Conservation (phyloP, 2,113 vertebrate genomes). For the Pica pica region DNA sequence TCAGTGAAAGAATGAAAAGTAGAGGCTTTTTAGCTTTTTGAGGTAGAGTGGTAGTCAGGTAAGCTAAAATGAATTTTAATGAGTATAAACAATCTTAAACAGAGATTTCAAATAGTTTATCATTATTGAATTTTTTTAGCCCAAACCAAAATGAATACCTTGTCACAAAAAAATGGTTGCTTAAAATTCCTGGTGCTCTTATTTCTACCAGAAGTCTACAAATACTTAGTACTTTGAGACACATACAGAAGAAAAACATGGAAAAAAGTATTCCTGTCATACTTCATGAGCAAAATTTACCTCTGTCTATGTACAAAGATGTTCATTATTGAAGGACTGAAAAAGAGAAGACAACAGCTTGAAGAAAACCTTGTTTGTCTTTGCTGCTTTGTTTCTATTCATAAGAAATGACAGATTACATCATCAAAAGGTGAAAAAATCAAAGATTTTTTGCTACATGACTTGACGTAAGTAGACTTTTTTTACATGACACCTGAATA, state of each 20-base stretch:
- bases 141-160: neutral
- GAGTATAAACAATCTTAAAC: neutral
- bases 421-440: neutral
- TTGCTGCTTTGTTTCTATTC: neutral
- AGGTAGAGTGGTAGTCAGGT: neutral
- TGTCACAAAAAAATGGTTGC: fast-evolving
- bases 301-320: neutral
- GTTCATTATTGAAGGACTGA: neutral
- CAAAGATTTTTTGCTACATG: neutral
- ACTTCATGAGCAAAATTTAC: neutral
- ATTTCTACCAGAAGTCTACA: neutral
- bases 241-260: neutral
- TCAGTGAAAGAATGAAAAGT: neutral
- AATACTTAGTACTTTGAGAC: neutral
- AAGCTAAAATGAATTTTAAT: neutral
- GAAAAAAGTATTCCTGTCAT: neutral
- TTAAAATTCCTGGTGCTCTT: neutral
- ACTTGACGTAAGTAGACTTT: neutral
- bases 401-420: neutral
- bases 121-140: neutral
- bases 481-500: neutral
- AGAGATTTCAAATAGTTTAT: neutral
- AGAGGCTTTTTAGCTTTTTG: neutral
- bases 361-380: neutral
- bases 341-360: neutral